Conservation (phyloP, 2,113 vertebrate species). For the Rissa tridactyla region DNA sequence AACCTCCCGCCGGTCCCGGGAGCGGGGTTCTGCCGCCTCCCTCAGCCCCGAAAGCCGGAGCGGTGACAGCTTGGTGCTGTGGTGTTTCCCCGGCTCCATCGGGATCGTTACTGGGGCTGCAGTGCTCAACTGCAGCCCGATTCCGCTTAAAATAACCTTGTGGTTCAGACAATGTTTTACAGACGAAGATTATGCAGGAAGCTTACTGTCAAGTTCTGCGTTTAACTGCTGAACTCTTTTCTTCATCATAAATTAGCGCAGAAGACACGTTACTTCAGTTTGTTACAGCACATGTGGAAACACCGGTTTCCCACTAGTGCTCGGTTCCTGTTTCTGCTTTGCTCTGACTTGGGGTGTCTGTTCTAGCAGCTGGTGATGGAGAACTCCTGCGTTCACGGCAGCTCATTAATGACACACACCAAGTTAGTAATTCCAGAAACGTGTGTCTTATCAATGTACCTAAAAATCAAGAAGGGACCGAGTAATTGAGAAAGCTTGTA, state of each 20-base stretch:
- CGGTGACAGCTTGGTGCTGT: accelerated
- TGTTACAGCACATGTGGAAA: not conserved
- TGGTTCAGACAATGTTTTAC: accelerated
- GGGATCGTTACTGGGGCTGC: not conserved
- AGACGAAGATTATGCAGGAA: not conserved
- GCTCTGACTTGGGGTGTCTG: not conserved
- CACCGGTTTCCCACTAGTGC: not conserved
- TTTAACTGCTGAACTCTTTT: not conserved
- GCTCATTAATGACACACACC: not conserved
- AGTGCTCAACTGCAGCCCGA: not conserved
- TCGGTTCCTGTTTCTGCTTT: not conserved
- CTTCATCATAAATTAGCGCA: no score
- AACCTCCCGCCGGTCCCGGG: not conserved
- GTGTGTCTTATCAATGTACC: not conserved
- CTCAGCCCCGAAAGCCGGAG: accelerated
- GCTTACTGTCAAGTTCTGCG: accelerated
- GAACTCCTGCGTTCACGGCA: not conserved
- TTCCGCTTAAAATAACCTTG: no score
- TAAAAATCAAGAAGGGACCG: not conserved
- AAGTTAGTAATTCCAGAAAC: not conserved
- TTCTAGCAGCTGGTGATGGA: not conserved
- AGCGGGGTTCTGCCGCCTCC: accelerated
- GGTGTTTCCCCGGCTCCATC: accelerated
- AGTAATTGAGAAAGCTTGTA: not conserved
- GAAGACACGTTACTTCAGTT: not conserved